Evolutionary conservation across 2,888 invertebrate genomes (phyloP).

Genomic region (Cryptocephalus moraei): DNA sequence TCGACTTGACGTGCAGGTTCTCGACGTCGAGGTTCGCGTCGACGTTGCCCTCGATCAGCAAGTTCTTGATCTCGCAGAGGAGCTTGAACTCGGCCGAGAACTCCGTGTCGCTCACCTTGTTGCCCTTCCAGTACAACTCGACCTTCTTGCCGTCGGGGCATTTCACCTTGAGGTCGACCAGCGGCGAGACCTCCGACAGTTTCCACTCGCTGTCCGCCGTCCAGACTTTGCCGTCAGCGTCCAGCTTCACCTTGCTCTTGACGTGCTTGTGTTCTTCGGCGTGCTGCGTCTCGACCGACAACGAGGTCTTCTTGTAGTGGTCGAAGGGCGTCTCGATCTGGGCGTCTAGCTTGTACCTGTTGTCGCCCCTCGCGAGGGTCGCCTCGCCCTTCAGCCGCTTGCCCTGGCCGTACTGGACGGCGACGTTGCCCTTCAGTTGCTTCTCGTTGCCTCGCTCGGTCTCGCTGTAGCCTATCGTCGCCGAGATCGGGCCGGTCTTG

Average conservation of each 20-base stretch:
- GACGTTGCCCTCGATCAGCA: constrained; percentile 43
- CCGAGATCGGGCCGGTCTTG: constrained; percentile 33
- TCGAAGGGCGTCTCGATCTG: constrained; percentile 41
- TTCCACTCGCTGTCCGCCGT: constrained; percentile 44
- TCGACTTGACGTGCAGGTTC: constrained; percentile 50
- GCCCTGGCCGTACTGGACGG: constrained; percentile 28
- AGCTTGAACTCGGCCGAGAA: constrained; percentile 45
- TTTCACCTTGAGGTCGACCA: constrained; percentile 45
- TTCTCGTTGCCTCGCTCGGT: constrained; percentile 19
- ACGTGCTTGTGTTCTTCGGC: constrained; percentile 23
- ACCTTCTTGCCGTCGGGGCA: constrained; percentile 40
- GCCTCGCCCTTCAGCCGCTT: constrained; percentile 35
- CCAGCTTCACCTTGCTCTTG: constrained; percentile 38
- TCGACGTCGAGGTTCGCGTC: constrained; percentile 52
- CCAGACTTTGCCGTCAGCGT: constrained; percentile 50
- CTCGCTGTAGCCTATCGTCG: constrained; percentile 33
- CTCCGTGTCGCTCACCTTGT: constrained; percentile 45
- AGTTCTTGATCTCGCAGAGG: constrained; percentile 27
- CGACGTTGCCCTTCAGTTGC: constrained; percentile 23
- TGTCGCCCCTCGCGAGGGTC: constrained; percentile 18
- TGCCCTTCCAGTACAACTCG: constrained; percentile 37
- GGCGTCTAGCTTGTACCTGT: constrained; percentile 37
- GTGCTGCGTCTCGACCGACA: constrained; percentile 35
- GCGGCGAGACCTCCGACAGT: constrained; percentile 44
- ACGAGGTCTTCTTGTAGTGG: constrained; percentile 20